Evolutionary conservation across 1,140 invertebrate genomes (phyloP).

Genomic region (Diorhabda carinulata): DNA sequence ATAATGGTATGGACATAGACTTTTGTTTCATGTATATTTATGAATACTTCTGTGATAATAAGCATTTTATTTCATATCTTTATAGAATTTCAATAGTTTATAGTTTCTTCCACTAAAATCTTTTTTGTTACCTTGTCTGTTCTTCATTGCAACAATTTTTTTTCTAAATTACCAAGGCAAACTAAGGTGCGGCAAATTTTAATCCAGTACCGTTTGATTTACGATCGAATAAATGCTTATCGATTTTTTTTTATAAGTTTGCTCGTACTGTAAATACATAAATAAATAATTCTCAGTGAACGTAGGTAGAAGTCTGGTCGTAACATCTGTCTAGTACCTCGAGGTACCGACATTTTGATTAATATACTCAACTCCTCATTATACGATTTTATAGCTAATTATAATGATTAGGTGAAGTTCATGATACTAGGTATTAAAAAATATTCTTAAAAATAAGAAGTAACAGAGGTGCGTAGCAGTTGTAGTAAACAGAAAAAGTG

Average conservation of each 20-base stretch:
- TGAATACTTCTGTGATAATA: too few relatives aligned
- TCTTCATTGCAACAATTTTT: too few relatives aligned
- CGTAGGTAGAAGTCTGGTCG: neutral
- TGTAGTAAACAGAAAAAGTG: too few relatives aligned
- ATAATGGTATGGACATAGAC: too few relatives aligned
- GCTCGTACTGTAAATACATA: neutral
- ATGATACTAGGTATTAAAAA: too few relatives aligned
- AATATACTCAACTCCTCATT: slow-evolving; percentile 9
- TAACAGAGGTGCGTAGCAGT: too few relatives aligned
- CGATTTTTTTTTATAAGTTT: neutral
- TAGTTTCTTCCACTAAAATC: too few relatives aligned
- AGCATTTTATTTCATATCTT: too few relatives aligned
- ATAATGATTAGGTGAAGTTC: neutral
- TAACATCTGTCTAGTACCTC: slow-evolving; percentile 4
- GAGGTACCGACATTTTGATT: slow-evolving; percentile 15
- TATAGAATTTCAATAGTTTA: too few relatives aligned
- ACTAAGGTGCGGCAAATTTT: neutral
- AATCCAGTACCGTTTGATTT: neutral
- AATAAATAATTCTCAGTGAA: slow-evolving; percentile 10
- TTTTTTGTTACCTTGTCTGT: too few relatives aligned
- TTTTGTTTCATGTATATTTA: too few relatives aligned
- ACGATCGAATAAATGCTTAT: neutral
- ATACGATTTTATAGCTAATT: slow-evolving; percentile 9
- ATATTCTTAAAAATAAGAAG: too few relatives aligned
- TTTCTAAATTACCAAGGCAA: neutral